phyloP scores from a whole-genome alignment of 2,113 vertebrate genomes.

The Ciconia maguari region DNA sequence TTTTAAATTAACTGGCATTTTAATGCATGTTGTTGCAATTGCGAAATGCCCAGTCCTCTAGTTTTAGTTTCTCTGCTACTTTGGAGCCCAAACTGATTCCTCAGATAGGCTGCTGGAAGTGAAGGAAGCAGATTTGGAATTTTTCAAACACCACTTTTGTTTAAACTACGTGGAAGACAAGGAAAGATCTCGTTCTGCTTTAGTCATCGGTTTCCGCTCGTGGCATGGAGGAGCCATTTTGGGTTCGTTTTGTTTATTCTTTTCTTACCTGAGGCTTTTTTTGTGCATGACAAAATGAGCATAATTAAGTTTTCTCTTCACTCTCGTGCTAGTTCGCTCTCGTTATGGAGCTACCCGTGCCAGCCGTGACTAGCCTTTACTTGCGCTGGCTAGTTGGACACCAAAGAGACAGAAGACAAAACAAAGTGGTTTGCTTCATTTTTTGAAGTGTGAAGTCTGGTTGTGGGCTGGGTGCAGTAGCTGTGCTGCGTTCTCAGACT shows the following conservation, averaged over 20 bases:
- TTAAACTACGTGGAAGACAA: accelerated
- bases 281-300: not conserved
- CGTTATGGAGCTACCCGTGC: not conserved
- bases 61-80: not conserved
- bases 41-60: accelerated
- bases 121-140: not conserved
- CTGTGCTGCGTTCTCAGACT: not conserved
- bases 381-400: constrained; percentile 9
- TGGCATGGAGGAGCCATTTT: constrained; percentile 54
- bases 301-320: not conserved
- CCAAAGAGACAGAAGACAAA: not conserved
- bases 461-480: not conserved
- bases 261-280: not conserved
- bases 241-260: constrained; percentile 1
- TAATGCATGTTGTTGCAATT: accelerated
- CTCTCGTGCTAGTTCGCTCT: not conserved
- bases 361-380: constrained; percentile 22
- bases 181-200: not conserved
- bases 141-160: accelerated
- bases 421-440: not conserved
- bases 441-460: not conserved
- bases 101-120: accelerated
- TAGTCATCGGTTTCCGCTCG: not conserved
- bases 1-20: not conserved
- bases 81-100: not conserved